phyloP scores from a whole-genome alignment of 2,797 vertebrate genomes.

The Pantherophis alleghaniensis region DNA sequence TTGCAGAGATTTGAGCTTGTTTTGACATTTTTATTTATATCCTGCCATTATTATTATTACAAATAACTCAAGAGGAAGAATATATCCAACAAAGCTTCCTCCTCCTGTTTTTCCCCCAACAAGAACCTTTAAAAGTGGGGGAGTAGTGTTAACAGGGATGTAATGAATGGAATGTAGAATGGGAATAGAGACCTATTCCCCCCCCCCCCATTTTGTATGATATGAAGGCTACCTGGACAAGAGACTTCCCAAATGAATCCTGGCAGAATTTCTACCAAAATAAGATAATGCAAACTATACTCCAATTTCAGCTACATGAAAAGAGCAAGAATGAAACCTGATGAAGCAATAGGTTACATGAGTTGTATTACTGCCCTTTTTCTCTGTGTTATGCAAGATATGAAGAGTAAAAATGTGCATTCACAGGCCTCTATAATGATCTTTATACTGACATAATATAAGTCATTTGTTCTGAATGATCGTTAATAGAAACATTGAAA shows the following conservation, averaged over 20 bases:
- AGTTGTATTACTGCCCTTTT: neutral
- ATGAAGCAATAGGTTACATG: conserved; percentile 28
- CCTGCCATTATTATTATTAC: neutral
- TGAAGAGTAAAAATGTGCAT: conserved; percentile 60
- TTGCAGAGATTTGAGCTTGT: neutral
- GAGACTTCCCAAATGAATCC: neutral
- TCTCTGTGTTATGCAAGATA: conserved; percentile 4
- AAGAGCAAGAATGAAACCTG: neutral
- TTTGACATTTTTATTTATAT: neutral
- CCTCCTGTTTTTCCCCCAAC: neutral
- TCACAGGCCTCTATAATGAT: conserved; percentile 60
- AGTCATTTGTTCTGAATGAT: neutral
- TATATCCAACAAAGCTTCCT: neutral
- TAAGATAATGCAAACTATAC: neutral
- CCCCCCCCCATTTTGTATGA: neutral
- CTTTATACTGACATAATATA: conserved; percentile 62
- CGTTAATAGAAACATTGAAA: neutral
- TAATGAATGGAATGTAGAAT: neutral
- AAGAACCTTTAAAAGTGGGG: conserved; percentile 26
- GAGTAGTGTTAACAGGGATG: neutral
- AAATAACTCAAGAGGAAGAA: neutral
- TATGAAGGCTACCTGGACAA: neutral
- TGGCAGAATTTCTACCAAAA: neutral
- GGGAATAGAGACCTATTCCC: neutral
- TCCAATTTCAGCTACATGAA: neutral